Base-by-base conservation (phyloP, 2,113 vertebrate species). In the Procavia capensis region DNA sequence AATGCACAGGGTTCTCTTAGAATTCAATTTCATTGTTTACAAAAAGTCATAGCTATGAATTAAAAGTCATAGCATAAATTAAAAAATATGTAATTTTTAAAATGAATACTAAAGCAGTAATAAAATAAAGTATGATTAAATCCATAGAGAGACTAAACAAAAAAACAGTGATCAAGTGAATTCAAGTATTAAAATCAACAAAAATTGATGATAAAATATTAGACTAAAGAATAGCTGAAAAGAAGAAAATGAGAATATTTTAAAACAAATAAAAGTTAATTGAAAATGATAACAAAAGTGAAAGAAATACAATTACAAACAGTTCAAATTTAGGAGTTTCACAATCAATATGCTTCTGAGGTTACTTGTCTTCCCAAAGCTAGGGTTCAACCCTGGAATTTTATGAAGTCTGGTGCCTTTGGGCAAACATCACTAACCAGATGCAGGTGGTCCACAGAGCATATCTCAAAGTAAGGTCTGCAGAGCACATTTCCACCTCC, bases 11-110 rank as follows among this genome's bases (percentile, higher is more conserved):
- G 87, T 20, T 94, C 72, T 57, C 61, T 39, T 22, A 36, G 86
- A 96, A 92, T 63, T 76, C 78, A 70, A 70, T 82, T 68, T 90
- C 17, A 29, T 16, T 85, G 54, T 85, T 91, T 94, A 93, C 45
- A 88, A 95, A 94, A 90, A 34, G 0, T 17, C 41, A 16, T 41
- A 47, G 41, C 27, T 72, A 57, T 57, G 17, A 92, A n/a, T n/a
- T n/a, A 85, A 92, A 29, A 11, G 70, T 92, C 64, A 94, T 85
- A 81, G n/a, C n/a, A 36, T 76, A 88, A 47, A 39, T 14, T 50
- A 57, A 76, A 14, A 74, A 94, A 87, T 88, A 82, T 85, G 36
- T 63, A 90, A 54, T 8, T 80, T 75, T 39, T 75, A 83, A 90
- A 90, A 19, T 59, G 31, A 92, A n/a, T 20, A 80, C 68, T 25